phyloP scores from a whole-genome alignment of 2,888 invertebrate species.

The Acanthopleura granulata region DNA sequence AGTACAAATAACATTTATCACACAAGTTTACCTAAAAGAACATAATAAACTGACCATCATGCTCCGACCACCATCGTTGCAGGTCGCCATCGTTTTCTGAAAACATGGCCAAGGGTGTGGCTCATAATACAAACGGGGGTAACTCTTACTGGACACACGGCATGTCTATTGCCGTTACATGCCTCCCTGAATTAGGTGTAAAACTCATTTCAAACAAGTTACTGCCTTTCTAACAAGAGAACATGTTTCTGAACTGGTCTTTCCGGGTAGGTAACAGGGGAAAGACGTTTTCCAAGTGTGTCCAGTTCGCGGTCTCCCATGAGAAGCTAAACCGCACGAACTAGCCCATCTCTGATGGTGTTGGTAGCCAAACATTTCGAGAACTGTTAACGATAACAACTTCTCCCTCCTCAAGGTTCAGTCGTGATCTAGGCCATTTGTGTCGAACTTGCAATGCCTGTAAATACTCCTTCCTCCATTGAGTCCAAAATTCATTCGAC shows the following conservation, averaged over 20 bases:
- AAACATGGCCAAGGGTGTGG: too few relatives aligned
- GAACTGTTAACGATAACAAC: slow-evolving; percentile 21
- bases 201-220: neutral
- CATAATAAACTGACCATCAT: too few relatives aligned
- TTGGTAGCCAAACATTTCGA: neutral
- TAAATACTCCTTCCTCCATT: slow-evolving; percentile 23
- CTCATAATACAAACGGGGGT: neutral
- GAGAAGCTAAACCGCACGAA: slow-evolving; percentile 11
- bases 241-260: neutral
- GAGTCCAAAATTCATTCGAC: slow-evolving; percentile 22
- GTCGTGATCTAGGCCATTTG: slow-evolving; percentile 13
- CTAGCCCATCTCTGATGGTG: slow-evolving; percentile 19
- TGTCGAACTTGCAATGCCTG: slow-evolving; percentile 10
- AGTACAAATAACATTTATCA: too few relatives aligned
- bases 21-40: too few relatives aligned
- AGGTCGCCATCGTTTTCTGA: too few relatives aligned
- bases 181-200: neutral
- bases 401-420: neutral
- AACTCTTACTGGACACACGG: neutral
- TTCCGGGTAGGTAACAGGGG: neutral
- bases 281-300: neutral
- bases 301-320: neutral
- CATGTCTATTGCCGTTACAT: neutral
- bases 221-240: neutral
- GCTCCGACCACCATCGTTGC: too few relatives aligned